Base-by-base conservation (phyloP, 2,797 vertebrate genomes). In the Meriones psammophilus region DNA sequence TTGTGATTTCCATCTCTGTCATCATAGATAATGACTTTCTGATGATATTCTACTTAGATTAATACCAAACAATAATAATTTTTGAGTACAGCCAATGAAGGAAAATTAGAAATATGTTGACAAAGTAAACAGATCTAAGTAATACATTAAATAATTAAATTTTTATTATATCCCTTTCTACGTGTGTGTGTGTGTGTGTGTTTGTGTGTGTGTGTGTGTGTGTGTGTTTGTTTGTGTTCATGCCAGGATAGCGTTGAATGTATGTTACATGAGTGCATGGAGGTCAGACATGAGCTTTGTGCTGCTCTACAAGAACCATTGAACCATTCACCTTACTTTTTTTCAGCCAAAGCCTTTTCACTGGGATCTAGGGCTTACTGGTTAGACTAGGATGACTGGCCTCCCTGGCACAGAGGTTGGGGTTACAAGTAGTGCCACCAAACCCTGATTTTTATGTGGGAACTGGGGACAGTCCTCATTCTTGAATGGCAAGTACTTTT, bases 21-120 rank as follows among this genome's bases (percentile, higher is more conserved):
- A 80, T 86, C 50, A 80, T 50, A 94, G 64, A 90, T 92, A 78
- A 56, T 13, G 14, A 50, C 50, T 94, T 96, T 42, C 62, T 85
- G 89, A 17, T 89, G 73, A 80, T 86, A 83, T 88, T 91, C 94
- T 94, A 88, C 84, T 93, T 96, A 66, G 24, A 9, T 74, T 93
- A 80, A 76, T 93, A 84, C 26, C 80, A 89, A 94, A 62, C 81
- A 92, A 78, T 79, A 81, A 64, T 92, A 91, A 24, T 95, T 94
- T 94, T 60, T 81, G 62, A 92, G 73, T 92, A 93, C 68, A 95
- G 17, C 74, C 87, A 89, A 66, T 83, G 56, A 93, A 94, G 33
- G 60, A 95, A 81, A 90, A 68, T 93, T 33, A 68, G 73, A 74
- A 95, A 79, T 91, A 33, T 69, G 69, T 58, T 60, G 24, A 33